A percentile compares a stretch with the other conserved stretches of the same genome.
Conservation (phyloP, 2,113 vertebrate species). For the Neopipo cinnamomea region DNA sequence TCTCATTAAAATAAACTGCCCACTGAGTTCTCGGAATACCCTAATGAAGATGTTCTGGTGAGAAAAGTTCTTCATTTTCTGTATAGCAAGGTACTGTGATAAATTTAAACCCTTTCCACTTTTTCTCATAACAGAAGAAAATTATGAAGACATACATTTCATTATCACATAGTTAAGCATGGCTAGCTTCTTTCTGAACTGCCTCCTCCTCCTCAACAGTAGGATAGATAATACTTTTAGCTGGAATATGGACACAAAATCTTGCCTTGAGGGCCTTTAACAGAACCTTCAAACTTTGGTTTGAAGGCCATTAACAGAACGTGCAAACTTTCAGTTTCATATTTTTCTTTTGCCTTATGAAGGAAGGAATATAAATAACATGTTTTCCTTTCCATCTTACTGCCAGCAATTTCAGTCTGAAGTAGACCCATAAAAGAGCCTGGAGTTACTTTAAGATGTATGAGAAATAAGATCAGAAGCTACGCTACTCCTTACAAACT, state of each 20-base stretch:
- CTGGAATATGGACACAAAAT: background rate
- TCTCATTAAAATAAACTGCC: constrained; percentile 62
- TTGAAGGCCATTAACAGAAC: background rate
- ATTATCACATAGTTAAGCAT: background rate
- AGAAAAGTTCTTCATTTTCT: background rate
- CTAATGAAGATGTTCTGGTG: constrained; percentile 33
- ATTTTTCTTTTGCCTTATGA: background rate
- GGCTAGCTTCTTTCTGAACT: background rate
- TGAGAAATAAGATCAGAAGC: background rate
- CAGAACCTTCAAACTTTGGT: background rate
- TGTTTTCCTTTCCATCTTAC: background rate
- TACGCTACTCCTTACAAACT: background rate
- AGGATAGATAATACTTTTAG: background rate
- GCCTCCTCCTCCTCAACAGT: background rate
- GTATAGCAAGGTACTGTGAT: constrained; percentile 7
- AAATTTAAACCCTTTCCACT: constrained; percentile 23
- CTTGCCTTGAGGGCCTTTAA: background rate
- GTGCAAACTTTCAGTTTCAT: background rate
- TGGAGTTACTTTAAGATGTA: background rate
- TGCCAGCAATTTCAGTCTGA: background rate
- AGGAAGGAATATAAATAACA: background rate
- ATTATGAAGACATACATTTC: background rate
- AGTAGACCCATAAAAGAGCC: background rate
- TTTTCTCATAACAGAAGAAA: constrained; percentile 34
- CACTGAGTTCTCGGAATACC: constrained; percentile 48